Conservation (phyloP, 2,797 vertebrate genomes). For the Geotrypetes seraphini region DNA sequence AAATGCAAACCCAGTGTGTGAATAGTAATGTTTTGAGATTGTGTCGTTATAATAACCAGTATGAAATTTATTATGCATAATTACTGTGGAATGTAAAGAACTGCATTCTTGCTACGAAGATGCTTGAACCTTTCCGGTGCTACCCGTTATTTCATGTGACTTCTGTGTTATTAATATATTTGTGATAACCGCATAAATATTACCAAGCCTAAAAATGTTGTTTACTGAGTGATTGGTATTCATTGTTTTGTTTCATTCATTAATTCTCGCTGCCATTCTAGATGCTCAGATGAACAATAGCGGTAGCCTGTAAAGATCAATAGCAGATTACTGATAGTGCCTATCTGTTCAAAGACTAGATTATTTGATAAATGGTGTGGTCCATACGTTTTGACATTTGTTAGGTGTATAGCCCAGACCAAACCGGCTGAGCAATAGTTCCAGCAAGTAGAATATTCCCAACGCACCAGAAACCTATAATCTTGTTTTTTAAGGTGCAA, state of each 20-base stretch:
- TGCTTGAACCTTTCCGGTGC: no score
- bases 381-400: slow-evolving; percentile 81
- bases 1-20: no score
- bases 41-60: no score
- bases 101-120: no score
- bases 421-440: slow-evolving; percentile 35
- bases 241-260: slow-evolving; percentile 91
- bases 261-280: slow-evolving; percentile 86
- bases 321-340: slow-evolving; percentile 97
- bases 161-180: slow-evolving; percentile 7
- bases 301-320: slow-evolving; percentile 79
- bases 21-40: no score
- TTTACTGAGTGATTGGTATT: slow-evolving; percentile 75
- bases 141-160: background rate
- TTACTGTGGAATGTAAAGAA: no score
- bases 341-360: slow-evolving; percentile 89
- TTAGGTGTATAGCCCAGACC: slow-evolving; percentile 54
- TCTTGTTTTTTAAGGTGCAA: slow-evolving; percentile 6
- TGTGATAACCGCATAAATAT: slow-evolving; percentile 17
- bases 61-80: no score
- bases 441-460: slow-evolving; percentile 36
- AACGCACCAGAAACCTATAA: slow-evolving; percentile 10
- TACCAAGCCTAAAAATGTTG: no score
- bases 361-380: slow-evolving; percentile 94
- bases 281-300: slow-evolving; percentile 91